Evolutionary conservation across 92 coral and sea anemone species (phyloP), one percentile per base, ranked within the genome.

Genomic region (Palythoa grandiflora): DNA sequence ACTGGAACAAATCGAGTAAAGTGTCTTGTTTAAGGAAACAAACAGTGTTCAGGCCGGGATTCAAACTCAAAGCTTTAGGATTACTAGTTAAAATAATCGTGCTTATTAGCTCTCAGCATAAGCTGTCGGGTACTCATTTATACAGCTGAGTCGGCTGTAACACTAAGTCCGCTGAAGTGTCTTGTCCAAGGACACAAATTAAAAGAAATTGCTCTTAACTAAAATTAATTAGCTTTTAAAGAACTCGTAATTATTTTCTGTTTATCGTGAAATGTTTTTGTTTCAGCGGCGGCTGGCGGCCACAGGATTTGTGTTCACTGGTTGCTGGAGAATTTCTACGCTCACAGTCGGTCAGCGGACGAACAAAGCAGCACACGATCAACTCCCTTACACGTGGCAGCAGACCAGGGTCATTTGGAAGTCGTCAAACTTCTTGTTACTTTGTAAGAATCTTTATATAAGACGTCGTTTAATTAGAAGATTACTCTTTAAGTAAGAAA

Each of bases 331-430:
- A 93, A 95, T 72, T 89, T 92, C 40, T 89, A 88, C 85, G 47
- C 66, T 20, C 51, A 81, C 61, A 66, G 40, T 71, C 89, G 94
- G 59, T 55, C 87, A 72, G 98, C 96, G 50, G 89, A 91, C 87
- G 98, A 95, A 73, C 92, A 89, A 63, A 95, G 88, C 80, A 91
- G 89, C 73, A 20, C 89, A 3, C 92, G 94, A 6, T 91, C 94
- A 88, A 95, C 93, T 73, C 98, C 96, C 12, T 79, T 95, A n/a
- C 98, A 95, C 74, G 91, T 95, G 21, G 96, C 98, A 16, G 96
- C 98, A 19, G 94, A 91, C 68, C 94, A 95, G 90, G 98, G 98
- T 66, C 98, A 95, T 61, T 59, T 91, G 73, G 96, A 95, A 57
- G 98, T 95, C 60, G 98, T 95, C 65, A 95, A 95, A 74, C 90